These are phyloP conservation scores for Phrynocephalus forsythii DNA, from an alignment of 2,797 vertebrate genomes.

Conservation along the genomic window DNA sequence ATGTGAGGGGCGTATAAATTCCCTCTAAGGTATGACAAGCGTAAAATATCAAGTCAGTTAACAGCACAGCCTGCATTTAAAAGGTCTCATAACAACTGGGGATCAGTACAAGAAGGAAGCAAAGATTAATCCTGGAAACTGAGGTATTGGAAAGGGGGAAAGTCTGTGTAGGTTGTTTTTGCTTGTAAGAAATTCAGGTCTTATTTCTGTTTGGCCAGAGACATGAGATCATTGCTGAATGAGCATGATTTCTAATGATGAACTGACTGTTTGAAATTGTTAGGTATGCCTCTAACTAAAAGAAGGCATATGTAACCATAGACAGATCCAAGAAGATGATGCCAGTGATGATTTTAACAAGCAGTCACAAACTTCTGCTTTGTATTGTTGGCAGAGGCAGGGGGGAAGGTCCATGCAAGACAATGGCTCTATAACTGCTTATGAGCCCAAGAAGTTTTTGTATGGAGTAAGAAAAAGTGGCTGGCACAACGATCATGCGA, in stretches of 20 bases:
- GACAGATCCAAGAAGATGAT: too few species aligned
- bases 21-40: slow-evolving; percentile 77
- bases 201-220: not conserved
- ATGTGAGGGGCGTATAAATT: slow-evolving; percentile 78
- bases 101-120: slow-evolving; percentile 55
- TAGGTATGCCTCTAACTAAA: not conserved
- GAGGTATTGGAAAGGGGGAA: slow-evolving; percentile 12
- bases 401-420: too few species aligned
- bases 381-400: too few species aligned
- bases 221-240: not conserved
- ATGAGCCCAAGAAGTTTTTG: too few species aligned
- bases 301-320: not conserved
- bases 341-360: too few species aligned
- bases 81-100: slow-evolving; percentile 58
- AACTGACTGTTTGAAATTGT: not conserved
- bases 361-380: too few species aligned
- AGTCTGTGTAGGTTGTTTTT: not conserved
- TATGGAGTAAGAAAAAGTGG: too few species aligned
- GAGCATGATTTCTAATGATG: not conserved
- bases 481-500: too few species aligned
- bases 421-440: too few species aligned
- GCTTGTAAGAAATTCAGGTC: not conserved
- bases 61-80: slow-evolving; percentile 72
- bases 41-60: slow-evolving; percentile 76
- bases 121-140: not conserved